phyloP scores from a whole-genome alignment of 2,113 vertebrate species.

The Laticauda laticaudata region DNA sequence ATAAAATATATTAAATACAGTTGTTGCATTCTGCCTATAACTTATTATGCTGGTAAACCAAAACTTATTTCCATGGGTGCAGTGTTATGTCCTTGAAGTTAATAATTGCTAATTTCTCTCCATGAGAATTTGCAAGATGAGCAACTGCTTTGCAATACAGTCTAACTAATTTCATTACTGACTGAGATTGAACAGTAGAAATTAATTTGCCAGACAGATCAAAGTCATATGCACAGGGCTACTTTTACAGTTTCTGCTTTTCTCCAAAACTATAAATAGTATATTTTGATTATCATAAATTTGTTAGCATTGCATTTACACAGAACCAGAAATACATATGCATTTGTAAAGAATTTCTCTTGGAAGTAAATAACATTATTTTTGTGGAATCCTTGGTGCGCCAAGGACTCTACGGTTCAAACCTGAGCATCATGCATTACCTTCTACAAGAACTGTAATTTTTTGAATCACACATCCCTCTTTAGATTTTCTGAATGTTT shows the following conservation, averaged over 20 bases:
- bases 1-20: not conserved
- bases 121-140: not conserved
- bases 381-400: not conserved
- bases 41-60: not conserved
- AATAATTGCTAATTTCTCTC: not conserved
- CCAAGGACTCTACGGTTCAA: not conserved
- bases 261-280: not conserved
- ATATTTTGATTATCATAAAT: not conserved
- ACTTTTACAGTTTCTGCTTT: not conserved
- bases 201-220: not conserved
- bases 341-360: not conserved
- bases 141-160: not conserved
- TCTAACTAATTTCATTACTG: not conserved
- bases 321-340: not conserved
- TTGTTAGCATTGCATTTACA: not conserved
- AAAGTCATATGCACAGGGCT: not conserved
- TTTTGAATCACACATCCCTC: not conserved
- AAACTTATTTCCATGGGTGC: not conserved
- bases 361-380: not conserved
- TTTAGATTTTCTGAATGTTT: not conserved
- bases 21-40: not conserved
- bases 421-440: not conserved
- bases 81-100: not conserved
- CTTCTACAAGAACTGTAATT: not conserved
- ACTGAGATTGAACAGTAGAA: not conserved